Evolutionary conservation across 2,888 invertebrate genomes (phyloP).

Genomic region (Sarcophaga subvicina): DNA sequence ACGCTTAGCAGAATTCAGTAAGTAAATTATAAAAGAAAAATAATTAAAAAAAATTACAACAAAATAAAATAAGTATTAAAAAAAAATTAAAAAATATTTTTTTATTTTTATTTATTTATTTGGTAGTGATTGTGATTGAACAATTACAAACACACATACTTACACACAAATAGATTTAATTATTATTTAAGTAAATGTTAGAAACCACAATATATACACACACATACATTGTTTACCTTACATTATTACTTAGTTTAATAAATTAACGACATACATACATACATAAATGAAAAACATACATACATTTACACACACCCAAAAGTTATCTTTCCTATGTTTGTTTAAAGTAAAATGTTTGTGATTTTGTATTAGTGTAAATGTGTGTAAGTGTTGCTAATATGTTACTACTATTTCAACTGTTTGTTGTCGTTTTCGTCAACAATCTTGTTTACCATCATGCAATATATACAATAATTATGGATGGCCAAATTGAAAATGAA

Average conservation of each 20-base stretch:
- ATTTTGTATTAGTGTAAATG: not conserved
- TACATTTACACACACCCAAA: not conserved
- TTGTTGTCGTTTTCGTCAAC: constrained; percentile 1
- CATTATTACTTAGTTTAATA: too few species aligned
- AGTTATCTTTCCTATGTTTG: not conserved
- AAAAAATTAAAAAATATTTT: constrained; percentile 2
- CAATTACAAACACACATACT: constrained; percentile 13
- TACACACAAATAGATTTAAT: not conserved
- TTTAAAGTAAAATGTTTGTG: not conserved
- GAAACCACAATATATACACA: not conserved
- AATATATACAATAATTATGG: constrained; percentile 19
- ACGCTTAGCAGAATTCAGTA: constrained; percentile 80
- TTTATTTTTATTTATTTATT: constrained; percentile 37
- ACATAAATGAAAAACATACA: not conserved
- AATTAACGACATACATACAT: too few species aligned
- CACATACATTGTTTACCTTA: not conserved
- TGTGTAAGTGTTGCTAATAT: constrained; percentile 2
- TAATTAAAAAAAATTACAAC: constrained; percentile 59
- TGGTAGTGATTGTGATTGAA: constrained; percentile 37
- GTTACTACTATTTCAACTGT: constrained; percentile 1
- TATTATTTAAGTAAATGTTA: constrained; percentile 17
- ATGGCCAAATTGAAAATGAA: not conserved
- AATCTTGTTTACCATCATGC: constrained; percentile 16
- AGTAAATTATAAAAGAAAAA: constrained; percentile 72
- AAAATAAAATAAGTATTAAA: constrained; percentile 33